Evolutionary conservation across 2,113 vertebrate species (phyloP).

Genomic region (Cephalopterus ornatus): DNA sequence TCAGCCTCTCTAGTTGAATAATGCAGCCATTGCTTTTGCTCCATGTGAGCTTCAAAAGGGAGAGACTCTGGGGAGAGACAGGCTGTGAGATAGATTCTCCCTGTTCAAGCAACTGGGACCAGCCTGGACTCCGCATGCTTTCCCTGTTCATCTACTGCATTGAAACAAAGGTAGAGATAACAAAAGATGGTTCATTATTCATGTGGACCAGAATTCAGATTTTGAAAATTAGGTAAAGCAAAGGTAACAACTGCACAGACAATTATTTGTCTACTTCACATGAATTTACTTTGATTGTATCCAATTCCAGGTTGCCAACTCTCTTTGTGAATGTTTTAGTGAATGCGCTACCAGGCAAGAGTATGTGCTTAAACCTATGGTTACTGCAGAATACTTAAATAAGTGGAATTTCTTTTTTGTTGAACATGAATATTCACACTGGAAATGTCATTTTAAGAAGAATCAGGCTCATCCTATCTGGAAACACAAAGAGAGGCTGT

Average conservation of each 20-base stretch:
- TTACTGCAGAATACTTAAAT: background rate
- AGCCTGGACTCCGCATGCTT: background rate
- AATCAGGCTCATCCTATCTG: background rate
- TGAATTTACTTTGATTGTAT: background rate
- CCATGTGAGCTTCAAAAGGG: fast-evolving
- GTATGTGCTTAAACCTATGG: background rate
- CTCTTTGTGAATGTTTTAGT: background rate
- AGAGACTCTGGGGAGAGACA: background rate
- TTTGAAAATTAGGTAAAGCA: background rate
- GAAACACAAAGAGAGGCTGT: background rate
- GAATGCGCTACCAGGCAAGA: background rate
- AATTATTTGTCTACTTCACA: background rate
- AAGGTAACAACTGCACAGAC: background rate
- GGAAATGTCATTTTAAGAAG: slow-evolving; percentile 2
- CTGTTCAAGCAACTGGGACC: background rate
- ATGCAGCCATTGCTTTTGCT: background rate
- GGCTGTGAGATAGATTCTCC: background rate
- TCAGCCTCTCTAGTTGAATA: background rate
- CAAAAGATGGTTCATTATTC: background rate
- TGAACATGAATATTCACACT: background rate
- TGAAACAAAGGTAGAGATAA: background rate
- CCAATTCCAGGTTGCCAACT: background rate
- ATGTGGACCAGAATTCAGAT: background rate
- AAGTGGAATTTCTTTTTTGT: background rate
- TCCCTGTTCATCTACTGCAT: background rate